Percentiles rank a stretch among this genome's conserved stretches.
phyloP scores from a whole-genome alignment of 2,888 invertebrate genomes.

The Phlogophora meticulosa region DNA sequence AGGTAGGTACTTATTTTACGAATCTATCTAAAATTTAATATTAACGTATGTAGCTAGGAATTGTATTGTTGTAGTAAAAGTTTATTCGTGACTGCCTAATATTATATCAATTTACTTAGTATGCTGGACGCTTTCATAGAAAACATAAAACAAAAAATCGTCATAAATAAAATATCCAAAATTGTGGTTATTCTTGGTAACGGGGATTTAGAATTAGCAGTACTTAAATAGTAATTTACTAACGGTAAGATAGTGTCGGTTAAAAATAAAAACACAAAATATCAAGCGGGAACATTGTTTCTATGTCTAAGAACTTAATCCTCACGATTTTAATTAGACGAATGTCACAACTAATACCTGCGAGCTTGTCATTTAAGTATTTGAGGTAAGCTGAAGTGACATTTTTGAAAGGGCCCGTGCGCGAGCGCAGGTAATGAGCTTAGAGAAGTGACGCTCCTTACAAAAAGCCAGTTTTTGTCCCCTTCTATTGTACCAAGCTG shows the following conservation, averaged over 20 bases:
- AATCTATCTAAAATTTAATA: no score
- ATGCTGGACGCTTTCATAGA: not conserved
- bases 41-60: not conserved
- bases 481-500: constrained; percentile 78
- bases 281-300: constrained; percentile 53
- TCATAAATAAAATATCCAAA: not conserved
- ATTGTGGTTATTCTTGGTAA: constrained; percentile 16
- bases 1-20: no score
- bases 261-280: constrained; percentile 18
- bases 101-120: not conserved
- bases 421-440: constrained; percentile 83
- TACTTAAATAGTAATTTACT: constrained; percentile 18
- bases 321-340: constrained; percentile 75
- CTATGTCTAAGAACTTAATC: constrained; percentile 66
- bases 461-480: constrained; percentile 80
- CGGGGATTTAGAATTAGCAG: constrained; percentile 30
- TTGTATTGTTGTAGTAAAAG: not conserved
- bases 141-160: not conserved
- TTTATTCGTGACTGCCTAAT: not conserved
- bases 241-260: constrained; percentile 32
- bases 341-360: constrained; percentile 79
- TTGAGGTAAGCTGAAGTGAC: constrained; percentile 80
- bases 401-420: constrained; percentile 82
- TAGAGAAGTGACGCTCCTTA: constrained; percentile 76
- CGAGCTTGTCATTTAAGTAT: constrained; percentile 71